Conservation (phyloP, 92 coral and sea anemone genomes). For the Phenganax stokvisi region DNA sequence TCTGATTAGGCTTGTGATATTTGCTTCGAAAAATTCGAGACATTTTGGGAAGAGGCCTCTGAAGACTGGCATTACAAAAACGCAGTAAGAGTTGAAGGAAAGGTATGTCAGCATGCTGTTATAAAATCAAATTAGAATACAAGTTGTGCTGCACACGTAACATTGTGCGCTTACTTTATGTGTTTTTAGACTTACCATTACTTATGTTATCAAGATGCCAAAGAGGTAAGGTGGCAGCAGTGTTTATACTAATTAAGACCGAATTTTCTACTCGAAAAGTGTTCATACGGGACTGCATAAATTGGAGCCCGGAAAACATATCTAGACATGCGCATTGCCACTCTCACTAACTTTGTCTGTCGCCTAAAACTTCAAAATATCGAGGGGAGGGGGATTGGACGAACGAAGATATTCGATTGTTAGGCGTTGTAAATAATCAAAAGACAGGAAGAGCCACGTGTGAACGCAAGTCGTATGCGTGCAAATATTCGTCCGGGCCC, state of each 20-base stretch:
- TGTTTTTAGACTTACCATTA: constrained; percentile 81
- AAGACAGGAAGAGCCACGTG: no score
- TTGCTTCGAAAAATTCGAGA: constrained; percentile 91
- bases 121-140: no score
- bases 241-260: not conserved
- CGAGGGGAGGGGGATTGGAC: no score
- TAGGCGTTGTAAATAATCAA: no score
- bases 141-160: no score
- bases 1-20: constrained; percentile 68
- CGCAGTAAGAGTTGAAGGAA: constrained; percentile 83
- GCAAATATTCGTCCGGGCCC: no score
- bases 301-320: no score
- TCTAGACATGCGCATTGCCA: no score
- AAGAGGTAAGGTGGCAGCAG: constrained; percentile 62
- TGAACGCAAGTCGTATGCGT: no score
- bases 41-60: constrained; percentile 90
- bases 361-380: no score
- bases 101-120: constrained; percentile 49
- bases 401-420: no score
- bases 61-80: constrained; percentile 97
- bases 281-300: not conserved
- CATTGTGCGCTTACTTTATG: not conserved
- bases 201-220: constrained; percentile 88
- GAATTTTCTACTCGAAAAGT: not conserved
- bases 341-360: no score